Conservation (phyloP, 2,888 invertebrate genomes). For the Drosophila cyrtoloma region DNA sequence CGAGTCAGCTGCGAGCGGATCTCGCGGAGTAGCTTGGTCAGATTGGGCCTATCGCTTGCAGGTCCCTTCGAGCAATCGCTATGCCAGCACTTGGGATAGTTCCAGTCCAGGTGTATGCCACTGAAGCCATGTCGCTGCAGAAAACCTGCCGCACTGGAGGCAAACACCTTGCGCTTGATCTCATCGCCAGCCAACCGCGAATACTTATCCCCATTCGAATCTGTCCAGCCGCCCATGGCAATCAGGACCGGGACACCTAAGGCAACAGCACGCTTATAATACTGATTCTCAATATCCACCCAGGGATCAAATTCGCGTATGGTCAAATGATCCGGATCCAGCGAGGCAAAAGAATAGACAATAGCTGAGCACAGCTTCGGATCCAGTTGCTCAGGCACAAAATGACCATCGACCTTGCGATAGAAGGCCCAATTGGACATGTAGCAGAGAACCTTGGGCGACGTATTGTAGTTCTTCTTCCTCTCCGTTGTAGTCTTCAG, state of each 20-base stretch:
- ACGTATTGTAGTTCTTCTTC: constrained; percentile 73
- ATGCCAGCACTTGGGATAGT: constrained; percentile 97
- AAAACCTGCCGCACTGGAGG: constrained; percentile 89
- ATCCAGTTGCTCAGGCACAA: constrained; percentile 94
- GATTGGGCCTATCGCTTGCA: constrained; percentile 91
- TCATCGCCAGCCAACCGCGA: constrained; percentile 91
- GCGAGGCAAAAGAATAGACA: constrained; percentile 95
- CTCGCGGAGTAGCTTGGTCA: constrained; percentile 91
- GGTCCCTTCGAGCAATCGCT: constrained; percentile 94
- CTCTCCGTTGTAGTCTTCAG: constrained; percentile 56
- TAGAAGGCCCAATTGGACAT: constrained; percentile 96
- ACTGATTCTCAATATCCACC: constrained; percentile 94
- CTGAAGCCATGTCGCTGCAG: constrained; percentile 91
- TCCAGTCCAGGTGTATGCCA: constrained; percentile 97
- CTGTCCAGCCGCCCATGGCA: constrained; percentile 98
- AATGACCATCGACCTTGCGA: constrained; percentile 92
- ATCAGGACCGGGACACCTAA: constrained; percentile 89
- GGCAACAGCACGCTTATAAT: constrained; percentile 92
- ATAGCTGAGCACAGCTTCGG: constrained; percentile 93
- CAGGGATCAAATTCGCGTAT: constrained; percentile 94
- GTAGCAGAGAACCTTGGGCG: constrained; percentile 91
- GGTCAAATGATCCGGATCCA: constrained; percentile 91
- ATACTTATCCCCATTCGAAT: constrained; percentile 95
- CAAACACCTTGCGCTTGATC: constrained; percentile 89
- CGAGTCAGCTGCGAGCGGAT: constrained; percentile 80